phyloP scores from a whole-genome alignment of 2,113 vertebrate genomes.

The Pipa parva region DNA sequence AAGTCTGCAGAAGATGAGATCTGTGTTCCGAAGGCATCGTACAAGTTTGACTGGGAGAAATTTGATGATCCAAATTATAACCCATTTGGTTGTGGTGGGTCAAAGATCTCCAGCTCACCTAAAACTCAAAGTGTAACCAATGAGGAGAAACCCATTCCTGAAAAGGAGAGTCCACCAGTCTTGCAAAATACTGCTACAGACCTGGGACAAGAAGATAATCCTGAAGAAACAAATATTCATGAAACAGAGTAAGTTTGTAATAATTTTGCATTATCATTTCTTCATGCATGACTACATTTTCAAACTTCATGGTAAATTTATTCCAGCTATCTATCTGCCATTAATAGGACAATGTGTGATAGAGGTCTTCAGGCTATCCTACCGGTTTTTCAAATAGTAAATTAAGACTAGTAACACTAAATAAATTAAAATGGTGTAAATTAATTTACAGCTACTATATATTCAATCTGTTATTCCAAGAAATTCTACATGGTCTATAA shows the following conservation, averaged over 20 bases:
- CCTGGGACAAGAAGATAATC: neutral
- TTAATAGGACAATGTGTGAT: no score
- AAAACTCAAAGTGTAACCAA: slow-evolving; percentile 10
- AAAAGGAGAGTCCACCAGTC: slow-evolving; percentile 13
- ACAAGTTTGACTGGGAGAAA: slow-evolving; percentile 62
- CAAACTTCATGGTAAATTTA: no score
- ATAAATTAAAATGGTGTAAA: no score
- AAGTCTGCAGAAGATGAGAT: slow-evolving; percentile 36
- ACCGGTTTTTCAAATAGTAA: no score
- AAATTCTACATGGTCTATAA: no score
- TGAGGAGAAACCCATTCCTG: neutral
- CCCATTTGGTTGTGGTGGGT: slow-evolving; percentile 47
- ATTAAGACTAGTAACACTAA: no score
- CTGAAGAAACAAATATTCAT: no score
- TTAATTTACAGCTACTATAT: no score
- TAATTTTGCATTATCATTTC: neutral
- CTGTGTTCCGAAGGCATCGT: slow-evolving; percentile 55
- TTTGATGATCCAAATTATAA: slow-evolving; percentile 69
- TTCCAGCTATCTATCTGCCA: no score
- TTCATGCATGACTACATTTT: no score
- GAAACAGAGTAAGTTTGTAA: slow-evolving; percentile 37
- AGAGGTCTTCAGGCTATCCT: no score
- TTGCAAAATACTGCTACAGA: slow-evolving; percentile 6
- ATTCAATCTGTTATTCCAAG: no score
- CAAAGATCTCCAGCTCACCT: slow-evolving; percentile 57